Percentiles rank a stretch among this genome's conserved stretches.
phyloP scores from a whole-genome alignment of 2,888 invertebrate species.

The Abscondita cerata region DNA sequence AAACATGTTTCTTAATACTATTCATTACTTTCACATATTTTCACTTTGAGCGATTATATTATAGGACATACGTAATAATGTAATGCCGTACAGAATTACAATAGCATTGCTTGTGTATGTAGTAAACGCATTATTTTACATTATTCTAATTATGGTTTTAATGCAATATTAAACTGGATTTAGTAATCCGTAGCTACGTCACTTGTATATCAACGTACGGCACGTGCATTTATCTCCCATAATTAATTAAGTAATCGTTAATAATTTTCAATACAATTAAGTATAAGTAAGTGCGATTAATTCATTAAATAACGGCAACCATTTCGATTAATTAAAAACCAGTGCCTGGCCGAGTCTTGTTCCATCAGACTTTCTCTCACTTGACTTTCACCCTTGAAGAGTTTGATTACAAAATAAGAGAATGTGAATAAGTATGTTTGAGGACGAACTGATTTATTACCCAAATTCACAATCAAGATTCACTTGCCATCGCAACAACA shows the following conservation, averaged over 20 bases:
- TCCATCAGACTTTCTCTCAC: conserved; percentile 45
- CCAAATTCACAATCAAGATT: not conserved
- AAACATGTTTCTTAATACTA: not conserved
- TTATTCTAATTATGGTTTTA: not conserved
- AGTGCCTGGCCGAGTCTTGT: conserved; percentile 30
- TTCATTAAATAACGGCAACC: conserved; percentile 21
- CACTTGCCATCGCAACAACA: conserved; percentile 11
- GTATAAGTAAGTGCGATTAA: conserved; percentile 19
- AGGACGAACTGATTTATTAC: not conserved
- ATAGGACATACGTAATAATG: not conserved
- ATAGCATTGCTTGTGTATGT: not conserved
- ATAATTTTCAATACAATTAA: conserved; percentile 16
- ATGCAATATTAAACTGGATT: conserved; percentile 9
- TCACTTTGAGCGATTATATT: conserved; percentile 7
- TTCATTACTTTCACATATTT: conserved; percentile 7
- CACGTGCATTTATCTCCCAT: conserved; percentile 20
- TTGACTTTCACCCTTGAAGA: conserved; percentile 54
- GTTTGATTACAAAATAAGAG: conserved; percentile 47
- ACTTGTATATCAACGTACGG: conserved; percentile 9
- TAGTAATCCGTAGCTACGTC: conserved; percentile 9
- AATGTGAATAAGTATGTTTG: conserved; percentile 14
- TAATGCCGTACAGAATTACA: not conserved
- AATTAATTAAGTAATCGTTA: conserved; percentile 22
- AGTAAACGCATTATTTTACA: conserved; percentile 1
- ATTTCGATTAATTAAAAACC: conserved; percentile 37